Percentiles rank a stretch among this genome's conserved stretches.
Evolutionary conservation across 2,888 invertebrate species (phyloP).

Genomic region (Laothoe populi): DNA sequence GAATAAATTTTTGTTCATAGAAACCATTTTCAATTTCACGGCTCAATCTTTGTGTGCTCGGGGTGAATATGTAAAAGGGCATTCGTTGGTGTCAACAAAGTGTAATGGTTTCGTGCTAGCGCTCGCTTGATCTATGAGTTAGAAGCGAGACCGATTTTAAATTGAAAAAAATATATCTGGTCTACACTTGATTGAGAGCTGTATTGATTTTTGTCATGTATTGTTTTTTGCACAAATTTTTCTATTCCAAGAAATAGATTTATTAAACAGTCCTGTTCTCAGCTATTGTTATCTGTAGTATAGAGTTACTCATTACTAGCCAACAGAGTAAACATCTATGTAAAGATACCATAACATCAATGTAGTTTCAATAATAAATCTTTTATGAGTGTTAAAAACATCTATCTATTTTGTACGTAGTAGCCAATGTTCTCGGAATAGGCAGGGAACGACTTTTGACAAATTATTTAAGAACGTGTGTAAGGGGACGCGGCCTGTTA

Average conservation of each 20-base stretch:
- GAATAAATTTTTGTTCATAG: conserved; percentile 82
- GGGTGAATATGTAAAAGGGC: conserved; percentile 82
- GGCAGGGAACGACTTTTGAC: conserved; percentile 74
- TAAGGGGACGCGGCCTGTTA: conserved; percentile 75
- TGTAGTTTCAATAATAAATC: background rate
- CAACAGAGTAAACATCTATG: background rate
- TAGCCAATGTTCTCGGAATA: conserved; percentile 56
- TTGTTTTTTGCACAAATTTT: conserved; percentile 1
- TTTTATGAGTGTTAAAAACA: conserved; percentile 59
- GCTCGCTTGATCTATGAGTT: conserved; percentile 75
- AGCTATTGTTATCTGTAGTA: background rate
- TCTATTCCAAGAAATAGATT: background rate
- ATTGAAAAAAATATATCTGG: conserved; percentile 63
- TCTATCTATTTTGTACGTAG: conserved; percentile 53
- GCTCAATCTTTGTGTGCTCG: conserved; percentile 83
- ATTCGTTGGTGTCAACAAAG: conserved; percentile 82
- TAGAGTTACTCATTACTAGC: background rate
- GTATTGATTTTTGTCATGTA: conserved; percentile 38
- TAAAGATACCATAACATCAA: background rate
- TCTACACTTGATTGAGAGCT: conserved; percentile 40
- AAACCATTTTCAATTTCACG: conserved; percentile 84
- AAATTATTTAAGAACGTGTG: conserved; percentile 84
- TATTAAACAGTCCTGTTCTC: background rate
- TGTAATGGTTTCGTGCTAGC: conserved; percentile 81
- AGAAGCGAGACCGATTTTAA: conserved; percentile 63